These are phyloP conservation scores for Nyctereutes procyonoides DNA, from an alignment of 2,113 vertebrate species.

Conservation along the genomic window DNA sequence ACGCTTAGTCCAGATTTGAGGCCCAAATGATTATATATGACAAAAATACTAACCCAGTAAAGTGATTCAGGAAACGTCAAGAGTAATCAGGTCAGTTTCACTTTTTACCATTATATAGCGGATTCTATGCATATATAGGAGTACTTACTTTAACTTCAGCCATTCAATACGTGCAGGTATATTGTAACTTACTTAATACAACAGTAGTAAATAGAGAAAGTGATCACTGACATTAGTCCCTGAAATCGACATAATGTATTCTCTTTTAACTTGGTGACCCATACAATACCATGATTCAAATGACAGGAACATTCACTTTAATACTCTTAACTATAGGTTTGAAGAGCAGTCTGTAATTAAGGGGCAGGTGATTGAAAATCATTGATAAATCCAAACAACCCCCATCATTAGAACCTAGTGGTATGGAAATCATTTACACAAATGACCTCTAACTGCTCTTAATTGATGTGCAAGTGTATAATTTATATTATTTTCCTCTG, in stretches of 20 bases:
- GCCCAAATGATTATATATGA: neutral
- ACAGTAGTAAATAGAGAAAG: conserved; percentile 30
- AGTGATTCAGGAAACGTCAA: neutral
- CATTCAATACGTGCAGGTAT: neutral
- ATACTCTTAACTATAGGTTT: conserved; percentile 60
- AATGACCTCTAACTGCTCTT: conserved; percentile 63
- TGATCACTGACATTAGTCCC: neutral
- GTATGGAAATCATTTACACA: conserved; percentile 70
- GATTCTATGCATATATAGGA: neutral
- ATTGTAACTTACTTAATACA: neutral
- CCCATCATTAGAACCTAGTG: conserved; percentile 16
- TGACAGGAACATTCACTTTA: conserved; percentile 43
- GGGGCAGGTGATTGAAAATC: conserved; percentile 55
- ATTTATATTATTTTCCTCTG: conserved; percentile 64
- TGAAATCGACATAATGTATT: neutral
- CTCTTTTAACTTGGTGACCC: conserved; percentile 50
- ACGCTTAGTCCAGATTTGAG: conserved; percentile 15
- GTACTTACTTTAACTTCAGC: neutral
- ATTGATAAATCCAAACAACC: conserved; percentile 65
- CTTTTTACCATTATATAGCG: neutral
- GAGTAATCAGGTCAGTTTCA: neutral
- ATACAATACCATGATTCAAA: conserved; percentile 17
- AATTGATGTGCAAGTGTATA: conserved; percentile 57
- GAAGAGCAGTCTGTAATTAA: conserved; percentile 64
- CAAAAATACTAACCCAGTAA: neutral